A percentile compares a stretch with the other conserved stretches of the same genome.
Conservation (phyloP, 2,888 invertebrate genomes). For the Volucella inflata region DNA sequence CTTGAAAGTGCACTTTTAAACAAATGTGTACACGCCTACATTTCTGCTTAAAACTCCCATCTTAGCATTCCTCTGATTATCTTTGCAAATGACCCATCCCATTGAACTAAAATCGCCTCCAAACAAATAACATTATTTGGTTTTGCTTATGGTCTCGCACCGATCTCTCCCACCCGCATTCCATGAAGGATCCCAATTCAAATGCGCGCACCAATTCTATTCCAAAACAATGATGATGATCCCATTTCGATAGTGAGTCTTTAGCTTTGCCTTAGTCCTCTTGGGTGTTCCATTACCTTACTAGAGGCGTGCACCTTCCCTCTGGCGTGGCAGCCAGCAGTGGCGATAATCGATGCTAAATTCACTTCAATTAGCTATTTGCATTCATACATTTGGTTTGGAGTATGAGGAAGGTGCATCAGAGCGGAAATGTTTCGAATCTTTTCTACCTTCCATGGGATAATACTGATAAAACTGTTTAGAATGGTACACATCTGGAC, state of each 20-base stretch:
- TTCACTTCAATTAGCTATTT: slow-evolving; percentile 74
- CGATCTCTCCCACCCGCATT: slow-evolving; percentile 48
- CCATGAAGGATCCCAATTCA: slow-evolving; percentile 36
- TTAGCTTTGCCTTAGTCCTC: slow-evolving; percentile 54
- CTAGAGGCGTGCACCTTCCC: slow-evolving; percentile 28
- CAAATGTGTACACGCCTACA: neutral
- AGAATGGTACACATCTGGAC: slow-evolving; percentile 31
- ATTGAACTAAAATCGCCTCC: slow-evolving; percentile 63
- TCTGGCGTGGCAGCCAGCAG: slow-evolving; percentile 6
- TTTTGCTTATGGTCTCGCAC: neutral
- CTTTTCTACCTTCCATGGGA: slow-evolving; percentile 54
- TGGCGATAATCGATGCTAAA: slow-evolving; percentile 64
- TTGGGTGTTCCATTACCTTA: slow-evolving; percentile 64
- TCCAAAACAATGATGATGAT: slow-evolving; percentile 64
- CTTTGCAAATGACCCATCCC: slow-evolving; percentile 54
- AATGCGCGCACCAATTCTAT: slow-evolving; percentile 55
- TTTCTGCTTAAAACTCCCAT: slow-evolving; percentile 23
- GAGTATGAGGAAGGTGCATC: slow-evolving; percentile 58
- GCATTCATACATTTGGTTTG: slow-evolving; percentile 36
- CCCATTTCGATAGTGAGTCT: slow-evolving; percentile 66
- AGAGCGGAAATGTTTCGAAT: slow-evolving; percentile 71
- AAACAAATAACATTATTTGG: slow-evolving; percentile 69
- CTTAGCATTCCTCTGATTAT: slow-evolving; percentile 16
- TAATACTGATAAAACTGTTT: slow-evolving; percentile 69
- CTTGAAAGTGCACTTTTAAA: no score